phyloP scores from a whole-genome alignment of 2,888 invertebrate species.

The Sphaerophoria rueppellii region DNA sequence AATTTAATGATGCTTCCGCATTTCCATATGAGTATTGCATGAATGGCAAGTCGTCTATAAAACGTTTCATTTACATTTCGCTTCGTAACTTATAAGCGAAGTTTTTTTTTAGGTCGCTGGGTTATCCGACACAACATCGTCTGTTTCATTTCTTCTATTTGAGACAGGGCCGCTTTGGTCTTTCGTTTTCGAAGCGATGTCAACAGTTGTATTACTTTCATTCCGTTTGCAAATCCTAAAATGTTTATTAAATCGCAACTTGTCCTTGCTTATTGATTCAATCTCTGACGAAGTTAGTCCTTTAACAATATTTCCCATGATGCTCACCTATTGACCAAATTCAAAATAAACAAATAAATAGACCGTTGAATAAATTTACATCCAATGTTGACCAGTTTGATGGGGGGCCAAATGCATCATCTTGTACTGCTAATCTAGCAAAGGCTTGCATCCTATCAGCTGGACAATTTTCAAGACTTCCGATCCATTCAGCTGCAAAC shows the following conservation, averaged over 20 bases:
- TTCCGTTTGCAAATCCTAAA: slow-evolving; percentile 18
- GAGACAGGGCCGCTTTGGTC: not conserved
- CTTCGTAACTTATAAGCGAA: too few species aligned
- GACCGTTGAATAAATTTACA: slow-evolving; percentile 59
- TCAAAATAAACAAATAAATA: slow-evolving; percentile 2
- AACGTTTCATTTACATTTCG: too few species aligned
- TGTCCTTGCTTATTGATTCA: slow-evolving; percentile 74
- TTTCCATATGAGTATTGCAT: too few species aligned
- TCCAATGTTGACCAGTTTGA: slow-evolving; percentile 81
- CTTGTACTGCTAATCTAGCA: slow-evolving; percentile 82
- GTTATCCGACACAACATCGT: too few species aligned
- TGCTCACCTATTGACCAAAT: slow-evolving; percentile 75
- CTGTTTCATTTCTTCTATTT: too few species aligned
- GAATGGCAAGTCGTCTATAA: too few species aligned
- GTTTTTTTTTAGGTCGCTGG: too few species aligned
- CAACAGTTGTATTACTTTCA: slow-evolving; percentile 19
- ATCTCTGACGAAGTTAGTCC: slow-evolving; percentile 78
- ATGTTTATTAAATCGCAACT: slow-evolving; percentile 74
- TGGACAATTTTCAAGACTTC: slow-evolving; percentile 83
- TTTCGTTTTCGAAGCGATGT: not conserved
- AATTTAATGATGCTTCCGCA: too few species aligned
- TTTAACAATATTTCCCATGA: slow-evolving; percentile 82
- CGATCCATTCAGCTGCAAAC: slow-evolving; percentile 82
- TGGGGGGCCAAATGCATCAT: slow-evolving; percentile 82
- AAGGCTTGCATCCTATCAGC: slow-evolving; percentile 82